Evolutionary conservation across 64 coral and sea anemone genomes (phyloP), one percentile per base, ranked within the genome.

Genomic region (Hydrozoanthus tunicans): DNA sequence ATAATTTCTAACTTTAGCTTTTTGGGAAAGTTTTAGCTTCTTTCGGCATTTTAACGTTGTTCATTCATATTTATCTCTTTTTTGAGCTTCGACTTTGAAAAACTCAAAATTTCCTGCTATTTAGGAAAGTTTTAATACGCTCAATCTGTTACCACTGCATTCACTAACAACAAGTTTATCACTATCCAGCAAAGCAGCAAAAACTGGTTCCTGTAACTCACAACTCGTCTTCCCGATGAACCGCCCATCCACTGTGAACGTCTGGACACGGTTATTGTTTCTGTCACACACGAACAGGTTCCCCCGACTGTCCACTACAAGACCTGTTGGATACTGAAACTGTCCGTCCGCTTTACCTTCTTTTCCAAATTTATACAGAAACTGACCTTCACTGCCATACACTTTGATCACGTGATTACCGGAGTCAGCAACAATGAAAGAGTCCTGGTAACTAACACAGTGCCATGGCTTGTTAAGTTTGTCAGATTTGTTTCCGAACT

Each of bases 281-380:
- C n/a, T 0, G 52, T 92, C 91, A 92, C 80, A 91, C 25, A 82
- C 90, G 3, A 91, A 66, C 25, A 91, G 62, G 12, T 73, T 53
- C 4, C 76, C 32, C 26, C 77, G 54, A 54, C 57, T 27, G 56
- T 64, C 79, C 64, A 91, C 78, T 59, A 20, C 53, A 56, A 92
- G 60, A 9, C 26, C 80, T 6, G 0, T 0, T 17, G 91, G 69
- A 53, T 4, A 5, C 1, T 9, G 1, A 5, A 85, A 67, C 25
- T 85, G 56, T 56, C 91, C 91, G 20, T 66, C 70, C 3, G 60
- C 81, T 25, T 14, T 4, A 5, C 90, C 64, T 5, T 10, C 1
- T 60, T 62, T 75, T 58, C 90, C 90, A 60, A 83, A 77, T 56
- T 92, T 62, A 32, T 84, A 84, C 56, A 59, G 68, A 84, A 84